phyloP scores from a whole-genome alignment of 2,888 invertebrate species.

The Tetranychus piercei region DNA sequence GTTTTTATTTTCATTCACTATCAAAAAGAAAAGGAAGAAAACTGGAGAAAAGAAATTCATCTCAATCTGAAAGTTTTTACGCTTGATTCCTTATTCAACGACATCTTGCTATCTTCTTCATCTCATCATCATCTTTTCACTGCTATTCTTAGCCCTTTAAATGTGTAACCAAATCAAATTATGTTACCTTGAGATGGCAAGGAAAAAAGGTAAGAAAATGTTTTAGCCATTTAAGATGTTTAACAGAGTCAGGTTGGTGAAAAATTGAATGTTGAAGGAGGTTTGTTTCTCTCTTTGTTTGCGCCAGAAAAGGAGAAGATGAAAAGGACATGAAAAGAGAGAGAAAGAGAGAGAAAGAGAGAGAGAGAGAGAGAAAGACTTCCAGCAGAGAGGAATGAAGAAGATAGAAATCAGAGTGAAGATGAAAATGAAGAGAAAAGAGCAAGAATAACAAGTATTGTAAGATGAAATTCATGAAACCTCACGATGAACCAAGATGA shows the following conservation, averaged over 20 bases:
- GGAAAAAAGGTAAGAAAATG: neutral
- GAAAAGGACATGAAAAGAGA: neutral
- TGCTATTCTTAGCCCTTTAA: neutral
- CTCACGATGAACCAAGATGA: constrained; percentile 1
- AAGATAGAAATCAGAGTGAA: neutral
- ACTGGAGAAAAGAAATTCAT: neutral
- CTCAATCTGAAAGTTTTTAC: neutral
- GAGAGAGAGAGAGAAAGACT: neutral
- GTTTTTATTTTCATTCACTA: neutral
- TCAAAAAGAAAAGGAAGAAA: neutral
- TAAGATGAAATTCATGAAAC: constrained; percentile 6
- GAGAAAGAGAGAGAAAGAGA: neutral
- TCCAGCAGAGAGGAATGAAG: neutral
- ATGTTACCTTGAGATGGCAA: neutral
- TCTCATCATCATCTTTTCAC: neutral
- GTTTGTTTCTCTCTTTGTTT: neutral
- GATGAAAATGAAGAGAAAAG: neutral
- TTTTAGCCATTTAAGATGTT: neutral
- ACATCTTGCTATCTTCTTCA: neutral
- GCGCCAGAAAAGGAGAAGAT: neutral
- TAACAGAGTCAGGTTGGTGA: neutral
- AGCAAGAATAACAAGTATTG: constrained; percentile 3
- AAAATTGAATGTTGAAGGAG: neutral
- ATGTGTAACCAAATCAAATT: neutral
- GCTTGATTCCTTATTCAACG: neutral